phyloP scores from a whole-genome alignment of 2,113 vertebrate genomes.

The Passer domesticus region DNA sequence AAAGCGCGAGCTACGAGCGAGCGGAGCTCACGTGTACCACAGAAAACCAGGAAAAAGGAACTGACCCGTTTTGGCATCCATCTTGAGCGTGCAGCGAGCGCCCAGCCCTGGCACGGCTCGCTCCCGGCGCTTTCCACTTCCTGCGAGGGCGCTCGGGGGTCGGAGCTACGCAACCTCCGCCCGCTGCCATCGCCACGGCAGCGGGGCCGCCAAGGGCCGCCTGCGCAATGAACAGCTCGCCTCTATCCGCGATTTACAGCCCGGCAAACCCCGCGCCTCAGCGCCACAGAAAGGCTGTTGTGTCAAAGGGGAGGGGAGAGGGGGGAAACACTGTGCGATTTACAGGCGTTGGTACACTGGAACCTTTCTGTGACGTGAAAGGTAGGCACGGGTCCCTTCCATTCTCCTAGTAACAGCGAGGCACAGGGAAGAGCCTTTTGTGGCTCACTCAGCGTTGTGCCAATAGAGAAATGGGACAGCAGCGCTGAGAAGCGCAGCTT shows the following conservation, averaged over 20 bases:
- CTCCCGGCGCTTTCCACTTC: constrained; percentile 60
- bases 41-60: constrained; percentile 5
- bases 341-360: not conserved
- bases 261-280: not conserved
- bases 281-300: not conserved
- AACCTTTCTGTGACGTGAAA: not conserved
- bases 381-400: not conserved
- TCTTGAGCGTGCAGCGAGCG: constrained; percentile 77
- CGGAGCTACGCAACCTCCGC: constrained; percentile 30
- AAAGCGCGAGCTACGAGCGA: not conserved
- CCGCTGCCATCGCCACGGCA: not conserved
- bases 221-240: not conserved
- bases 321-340: accelerated
- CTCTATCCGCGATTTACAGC: not conserved
- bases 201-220: not conserved
- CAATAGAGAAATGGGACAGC: not conserved
- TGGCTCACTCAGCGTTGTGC: accelerated
- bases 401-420: accelerated
- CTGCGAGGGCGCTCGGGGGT: constrained; percentile 57
- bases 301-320: not conserved
- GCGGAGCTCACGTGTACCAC: accelerated
- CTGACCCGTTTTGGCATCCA: constrained; percentile 90
- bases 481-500: accelerated
- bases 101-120: constrained; percentile 43
- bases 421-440: not conserved